Percentiles rank a stretch among this genome's conserved stretches.
Conservation (phyloP, 2,113 vertebrate genomes). For the Rutilus rutilus region DNA sequence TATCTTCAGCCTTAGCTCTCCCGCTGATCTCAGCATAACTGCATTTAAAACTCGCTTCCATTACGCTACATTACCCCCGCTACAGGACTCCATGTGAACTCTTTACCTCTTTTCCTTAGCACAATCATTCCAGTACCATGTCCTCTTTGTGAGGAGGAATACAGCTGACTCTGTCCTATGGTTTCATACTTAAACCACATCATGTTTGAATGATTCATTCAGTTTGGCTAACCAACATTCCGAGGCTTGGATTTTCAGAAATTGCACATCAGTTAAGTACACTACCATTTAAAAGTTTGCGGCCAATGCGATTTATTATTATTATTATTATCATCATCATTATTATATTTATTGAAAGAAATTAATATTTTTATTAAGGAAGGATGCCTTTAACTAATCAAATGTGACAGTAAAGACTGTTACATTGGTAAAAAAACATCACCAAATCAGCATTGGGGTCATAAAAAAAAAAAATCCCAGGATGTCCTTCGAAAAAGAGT, state of each 20-base stretch:
- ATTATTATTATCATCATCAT: too few relatives aligned
- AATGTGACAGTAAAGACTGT: too few relatives aligned
- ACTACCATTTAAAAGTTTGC: too few relatives aligned
- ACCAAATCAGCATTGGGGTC: too few relatives aligned
- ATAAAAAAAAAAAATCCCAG: too few relatives aligned
- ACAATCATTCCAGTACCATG: not conserved
- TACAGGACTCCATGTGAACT: conserved; percentile 7
- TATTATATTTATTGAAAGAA: too few relatives aligned
- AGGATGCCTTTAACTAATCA: too few relatives aligned
- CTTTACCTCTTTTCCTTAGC: not conserved
- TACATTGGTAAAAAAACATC: too few relatives aligned
- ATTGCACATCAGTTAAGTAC: not conserved
- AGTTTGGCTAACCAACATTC: not conserved
- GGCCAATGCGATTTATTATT: too few relatives aligned
- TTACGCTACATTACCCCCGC: conserved; percentile 41
- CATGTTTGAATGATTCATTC: not conserved
- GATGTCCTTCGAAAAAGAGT: too few relatives aligned
- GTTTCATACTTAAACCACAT: not conserved
- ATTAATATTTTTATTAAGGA: too few relatives aligned
- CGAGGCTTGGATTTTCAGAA: not conserved
- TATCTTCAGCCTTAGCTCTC: conserved; percentile 38
- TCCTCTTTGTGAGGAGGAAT: conserved; percentile 15
- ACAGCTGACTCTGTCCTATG: conserved; percentile 5
- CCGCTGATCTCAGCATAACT: conserved; percentile 68
- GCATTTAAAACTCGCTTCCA: conserved; percentile 49